A percentile compares a stretch with the other conserved stretches of the same genome.
Evolutionary conservation across 1,140 invertebrate genomes (phyloP).

Genomic region (Magallana ariakensis): DNA sequence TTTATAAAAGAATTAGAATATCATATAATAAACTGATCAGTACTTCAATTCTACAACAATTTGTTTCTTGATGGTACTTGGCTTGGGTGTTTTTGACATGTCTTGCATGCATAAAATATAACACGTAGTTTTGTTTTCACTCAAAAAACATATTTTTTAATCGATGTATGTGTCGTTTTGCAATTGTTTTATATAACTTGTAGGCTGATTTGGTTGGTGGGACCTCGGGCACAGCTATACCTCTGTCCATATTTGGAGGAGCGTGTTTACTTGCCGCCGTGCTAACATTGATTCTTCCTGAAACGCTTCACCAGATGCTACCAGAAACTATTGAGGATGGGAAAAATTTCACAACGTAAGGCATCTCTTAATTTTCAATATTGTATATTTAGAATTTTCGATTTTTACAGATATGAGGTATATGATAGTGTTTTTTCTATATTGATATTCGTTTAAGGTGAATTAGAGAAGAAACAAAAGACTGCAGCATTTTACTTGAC

Average conservation of each 20-base stretch:
- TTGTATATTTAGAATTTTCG: too few species aligned
- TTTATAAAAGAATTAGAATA: too few species aligned
- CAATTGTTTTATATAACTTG: background rate
- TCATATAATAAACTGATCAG: too few species aligned
- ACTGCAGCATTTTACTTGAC: too few species aligned
- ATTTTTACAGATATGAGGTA: too few species aligned
- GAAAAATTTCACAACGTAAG: conserved; percentile 58
- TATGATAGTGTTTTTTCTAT: too few species aligned
- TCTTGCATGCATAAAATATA: background rate
- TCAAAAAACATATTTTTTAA: background rate
- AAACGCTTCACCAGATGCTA: conserved; percentile 58
- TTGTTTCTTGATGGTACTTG: too few species aligned
- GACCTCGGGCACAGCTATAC: conserved; percentile 46
- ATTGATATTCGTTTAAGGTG: too few species aligned
- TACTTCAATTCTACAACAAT: too few species aligned
- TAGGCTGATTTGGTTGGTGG: conserved; percentile 53
- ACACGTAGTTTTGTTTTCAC: background rate
- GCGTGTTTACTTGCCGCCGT: conserved; percentile 54
- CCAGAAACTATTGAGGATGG: conserved; percentile 66
- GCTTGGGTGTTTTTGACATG: background rate
- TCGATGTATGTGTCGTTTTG: background rate
- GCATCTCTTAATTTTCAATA: too few species aligned
- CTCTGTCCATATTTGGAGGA: conserved; percentile 56
- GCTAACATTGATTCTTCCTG: conserved; percentile 59
- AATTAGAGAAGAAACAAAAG: too few species aligned